phyloP scores from a whole-genome alignment of 2,888 invertebrate species.

The Pyralis farinalis region DNA sequence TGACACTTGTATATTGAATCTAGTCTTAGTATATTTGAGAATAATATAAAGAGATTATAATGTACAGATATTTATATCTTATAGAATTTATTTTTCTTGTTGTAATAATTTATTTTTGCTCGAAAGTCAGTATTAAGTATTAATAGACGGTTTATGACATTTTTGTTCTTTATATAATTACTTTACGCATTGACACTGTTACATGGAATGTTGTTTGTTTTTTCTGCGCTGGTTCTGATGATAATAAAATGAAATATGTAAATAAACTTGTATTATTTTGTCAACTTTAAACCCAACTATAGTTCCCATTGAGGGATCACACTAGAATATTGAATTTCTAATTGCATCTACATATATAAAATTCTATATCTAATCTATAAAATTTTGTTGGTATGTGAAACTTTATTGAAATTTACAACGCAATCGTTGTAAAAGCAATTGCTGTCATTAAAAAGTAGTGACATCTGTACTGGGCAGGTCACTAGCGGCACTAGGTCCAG shows the following conservation, averaged over 20 bases:
- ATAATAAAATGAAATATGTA: not conserved
- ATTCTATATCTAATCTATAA: no score
- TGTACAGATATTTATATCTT: not conserved
- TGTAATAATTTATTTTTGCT: not conserved
- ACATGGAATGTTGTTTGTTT: not conserved
- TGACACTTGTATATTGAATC: conserved; percentile 32
- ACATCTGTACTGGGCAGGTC: no score
- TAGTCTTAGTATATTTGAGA: conserved; percentile 38
- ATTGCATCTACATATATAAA: no score
- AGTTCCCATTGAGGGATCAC: no score
- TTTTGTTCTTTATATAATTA: conserved; percentile 1
- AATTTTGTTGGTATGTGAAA: no score
- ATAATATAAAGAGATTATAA: conserved; percentile 10
- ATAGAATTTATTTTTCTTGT: conserved; percentile 14
- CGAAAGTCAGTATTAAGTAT: not conserved
- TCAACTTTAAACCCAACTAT: no score
- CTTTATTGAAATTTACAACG: no score
- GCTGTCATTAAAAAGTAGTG: no score
- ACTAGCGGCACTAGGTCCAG: no score
- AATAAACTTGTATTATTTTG: not conserved
- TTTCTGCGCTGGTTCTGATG: not conserved
- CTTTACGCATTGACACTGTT: not conserved
- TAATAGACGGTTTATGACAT: not conserved
- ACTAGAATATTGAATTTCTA: no score
- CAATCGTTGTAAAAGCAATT: no score